These are phyloP conservation scores for Lasioglossum figueresi DNA, from an alignment of 2,888 invertebrate genomes.

Conservation along the genomic window DNA sequence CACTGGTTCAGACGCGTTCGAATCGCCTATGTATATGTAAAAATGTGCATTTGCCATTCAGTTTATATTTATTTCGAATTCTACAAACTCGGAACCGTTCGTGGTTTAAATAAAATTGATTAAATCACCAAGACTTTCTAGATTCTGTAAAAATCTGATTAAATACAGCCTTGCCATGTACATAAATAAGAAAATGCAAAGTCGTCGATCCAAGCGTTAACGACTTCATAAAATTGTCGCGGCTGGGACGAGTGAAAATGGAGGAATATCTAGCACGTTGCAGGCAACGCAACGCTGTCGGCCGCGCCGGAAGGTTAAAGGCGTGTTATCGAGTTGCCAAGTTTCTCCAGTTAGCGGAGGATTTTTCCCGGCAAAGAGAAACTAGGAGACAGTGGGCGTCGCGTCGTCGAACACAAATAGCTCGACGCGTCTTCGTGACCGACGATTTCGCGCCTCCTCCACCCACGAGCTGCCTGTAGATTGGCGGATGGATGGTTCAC, in stretches of 20 bases:
- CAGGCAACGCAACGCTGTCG: background rate
- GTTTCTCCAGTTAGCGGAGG: constrained; percentile 16
- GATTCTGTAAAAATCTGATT: background rate
- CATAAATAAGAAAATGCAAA: background rate
- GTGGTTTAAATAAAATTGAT: background rate
- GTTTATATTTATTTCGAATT: background rate
- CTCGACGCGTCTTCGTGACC: constrained; percentile 7
- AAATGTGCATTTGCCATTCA: background rate
- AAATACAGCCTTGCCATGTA: background rate
- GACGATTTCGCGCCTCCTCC: constrained; percentile 26
- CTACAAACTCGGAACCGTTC: background rate
- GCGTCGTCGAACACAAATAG: constrained; percentile 8
- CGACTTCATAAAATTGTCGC: background rate
- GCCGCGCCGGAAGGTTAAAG: background rate
- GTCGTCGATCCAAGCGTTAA: background rate
- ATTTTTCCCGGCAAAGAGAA: constrained; percentile 20
- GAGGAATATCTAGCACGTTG: background rate
- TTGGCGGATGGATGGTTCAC: constrained; percentile 5
- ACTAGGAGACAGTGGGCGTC: constrained; percentile 23
- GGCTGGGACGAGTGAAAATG: background rate
- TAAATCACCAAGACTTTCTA: background rate
- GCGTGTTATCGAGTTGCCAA: constrained; percentile 12
- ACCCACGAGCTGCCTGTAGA: constrained; percentile 9
- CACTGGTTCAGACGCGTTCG: background rate
- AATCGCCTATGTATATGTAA: background rate